Evolutionary conservation across 2,797 vertebrate species (phyloP).

Genomic region (Adrianichthys oophorus): DNA sequence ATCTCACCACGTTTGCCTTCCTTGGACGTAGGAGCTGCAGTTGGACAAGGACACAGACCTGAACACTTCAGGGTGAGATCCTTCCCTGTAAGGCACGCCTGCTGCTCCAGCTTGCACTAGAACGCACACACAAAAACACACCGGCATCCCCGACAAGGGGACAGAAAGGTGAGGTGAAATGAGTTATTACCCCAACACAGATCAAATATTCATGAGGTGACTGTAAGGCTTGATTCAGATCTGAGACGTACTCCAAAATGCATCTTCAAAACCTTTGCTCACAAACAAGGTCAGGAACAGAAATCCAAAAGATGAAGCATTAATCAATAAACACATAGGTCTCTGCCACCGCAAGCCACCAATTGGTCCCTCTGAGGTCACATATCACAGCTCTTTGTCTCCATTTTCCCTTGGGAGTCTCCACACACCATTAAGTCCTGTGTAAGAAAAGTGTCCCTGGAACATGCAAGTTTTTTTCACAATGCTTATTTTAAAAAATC

Average conservation of each 20-base stretch:
- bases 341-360: slow-evolving; percentile 46
- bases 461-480: slow-evolving; percentile 8
- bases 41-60: slow-evolving; percentile 91
- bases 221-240: slow-evolving; percentile 62
- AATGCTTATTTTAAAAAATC: neutral
- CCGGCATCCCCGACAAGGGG: slow-evolving; percentile 35
- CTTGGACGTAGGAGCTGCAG: slow-evolving; percentile 73
- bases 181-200: slow-evolving; percentile 57
- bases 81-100: slow-evolving; percentile 93
- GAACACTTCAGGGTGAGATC: slow-evolving; percentile 87
- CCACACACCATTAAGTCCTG: slow-evolving; percentile 22
- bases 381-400: slow-evolving; percentile 53
- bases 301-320: slow-evolving; percentile 62
- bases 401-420: slow-evolving; percentile 18
- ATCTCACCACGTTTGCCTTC: slow-evolving; percentile 82
- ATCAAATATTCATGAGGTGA: slow-evolving; percentile 77
- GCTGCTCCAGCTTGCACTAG: slow-evolving; percentile 98
- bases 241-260: slow-evolving; percentile 48
- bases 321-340: slow-evolving; percentile 68
- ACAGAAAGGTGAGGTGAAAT: slow-evolving; percentile 59
- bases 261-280: slow-evolving; percentile 41
- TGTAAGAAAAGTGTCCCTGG: slow-evolving; percentile 7
- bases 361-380: slow-evolving; percentile 46
- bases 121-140: slow-evolving; percentile 23
- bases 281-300: slow-evolving; percentile 65